These are phyloP conservation scores for Perizoma affinitatum DNA, from an alignment of 2,888 invertebrate genomes.

Conservation along the genomic window DNA sequence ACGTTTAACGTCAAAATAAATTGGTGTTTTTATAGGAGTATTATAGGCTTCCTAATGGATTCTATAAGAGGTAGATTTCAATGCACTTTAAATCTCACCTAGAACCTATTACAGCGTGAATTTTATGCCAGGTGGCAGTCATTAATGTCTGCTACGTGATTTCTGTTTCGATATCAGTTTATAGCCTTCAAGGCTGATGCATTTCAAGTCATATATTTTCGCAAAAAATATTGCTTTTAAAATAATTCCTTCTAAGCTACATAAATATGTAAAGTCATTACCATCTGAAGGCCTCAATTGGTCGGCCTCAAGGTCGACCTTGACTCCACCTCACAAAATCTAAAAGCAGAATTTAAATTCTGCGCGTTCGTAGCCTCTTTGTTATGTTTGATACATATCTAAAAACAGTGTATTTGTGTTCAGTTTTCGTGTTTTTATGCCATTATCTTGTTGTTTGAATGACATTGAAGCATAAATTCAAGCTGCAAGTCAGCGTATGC, in stretches of 20 bases:
- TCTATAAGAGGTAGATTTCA: background rate
- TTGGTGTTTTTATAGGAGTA: too few relatives aligned
- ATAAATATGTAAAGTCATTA: too few relatives aligned
- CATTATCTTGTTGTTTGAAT: slow-evolving; percentile 9
- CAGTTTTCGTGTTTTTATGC: slow-evolving; percentile 10
- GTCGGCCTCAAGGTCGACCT: too few relatives aligned
- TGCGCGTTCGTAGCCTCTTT: background rate
- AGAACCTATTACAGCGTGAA: background rate
- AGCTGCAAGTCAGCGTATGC: too few relatives aligned
- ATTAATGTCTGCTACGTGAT: slow-evolving; percentile 25
- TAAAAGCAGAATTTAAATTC: slow-evolving; percentile 19
- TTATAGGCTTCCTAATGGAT: background rate
- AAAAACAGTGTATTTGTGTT: slow-evolving; percentile 8
- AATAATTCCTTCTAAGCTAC: too few relatives aligned
- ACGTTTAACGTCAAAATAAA: too few relatives aligned
- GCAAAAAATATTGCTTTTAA: too few relatives aligned
- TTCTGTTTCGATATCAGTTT: slow-evolving; percentile 22
- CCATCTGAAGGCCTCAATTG: background rate
- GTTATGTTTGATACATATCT: slow-evolving; percentile 20
- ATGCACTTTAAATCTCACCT: slow-evolving; percentile 6
- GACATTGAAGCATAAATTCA: background rate
- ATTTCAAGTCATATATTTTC: slow-evolving; percentile 20
- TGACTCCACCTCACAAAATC: slow-evolving; percentile 11
- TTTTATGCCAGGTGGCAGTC: slow-evolving; percentile 9
- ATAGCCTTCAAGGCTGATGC: slow-evolving; percentile 19